These are phyloP conservation scores for Paratrypauchen microcephalus DNA, from an alignment of 2,797 vertebrate genomes.

Conservation along the genomic window DNA sequence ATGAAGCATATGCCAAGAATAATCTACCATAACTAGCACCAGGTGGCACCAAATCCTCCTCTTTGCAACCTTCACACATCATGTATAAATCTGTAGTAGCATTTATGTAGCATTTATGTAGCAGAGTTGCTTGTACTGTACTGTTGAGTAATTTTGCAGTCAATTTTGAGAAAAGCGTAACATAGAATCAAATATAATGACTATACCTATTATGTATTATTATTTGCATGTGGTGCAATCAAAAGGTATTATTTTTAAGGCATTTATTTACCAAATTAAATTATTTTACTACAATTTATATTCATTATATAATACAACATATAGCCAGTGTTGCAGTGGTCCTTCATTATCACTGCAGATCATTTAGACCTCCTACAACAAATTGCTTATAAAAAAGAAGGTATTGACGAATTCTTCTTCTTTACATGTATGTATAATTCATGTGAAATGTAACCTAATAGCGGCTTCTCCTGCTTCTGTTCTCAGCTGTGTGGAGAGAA, in stretches of 20 bases:
- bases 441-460: constrained; percentile 12
- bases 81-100: background rate
- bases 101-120: background rate
- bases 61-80: background rate
- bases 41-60: constrained; percentile 9
- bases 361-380: background rate
- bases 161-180: background rate
- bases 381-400: background rate
- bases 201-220: background rate
- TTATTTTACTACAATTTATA: background rate
- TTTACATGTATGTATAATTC: constrained; percentile 19
- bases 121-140: background rate
- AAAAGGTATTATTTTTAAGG: background rate
- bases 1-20: background rate
- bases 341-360: background rate
- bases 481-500: constrained; percentile 37
- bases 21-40: background rate
- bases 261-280: background rate
- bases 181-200: background rate
- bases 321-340: background rate
- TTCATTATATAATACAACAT: background rate
- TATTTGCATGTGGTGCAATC: background rate
- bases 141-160: background rate
- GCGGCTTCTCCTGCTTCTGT: constrained; percentile 17
- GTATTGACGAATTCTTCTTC: constrained; percentile 2